A percentile compares a stretch with the other conserved stretches of the same genome.
Conservation (phyloP, 2,888 invertebrate genomes). For the Brachyopa scutellaris region DNA sequence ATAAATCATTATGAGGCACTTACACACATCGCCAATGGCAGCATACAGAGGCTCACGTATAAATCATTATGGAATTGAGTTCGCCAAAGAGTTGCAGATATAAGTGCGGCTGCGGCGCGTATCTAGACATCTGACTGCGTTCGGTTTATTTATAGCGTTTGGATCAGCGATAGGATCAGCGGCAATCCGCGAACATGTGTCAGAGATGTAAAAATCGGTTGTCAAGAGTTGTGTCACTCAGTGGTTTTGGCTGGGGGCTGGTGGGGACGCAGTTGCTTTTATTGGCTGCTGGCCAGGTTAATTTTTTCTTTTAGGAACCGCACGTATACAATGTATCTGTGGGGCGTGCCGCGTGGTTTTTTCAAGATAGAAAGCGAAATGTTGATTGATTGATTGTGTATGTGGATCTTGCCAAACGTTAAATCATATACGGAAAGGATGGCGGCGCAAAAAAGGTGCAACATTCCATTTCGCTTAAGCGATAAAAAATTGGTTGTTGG, state of each 20-base stretch:
- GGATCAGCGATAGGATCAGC: constrained; percentile 1
- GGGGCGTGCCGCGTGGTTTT: constrained; percentile 36
- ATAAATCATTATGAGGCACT: constrained; percentile 29
- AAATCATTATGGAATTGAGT: constrained; percentile 34
- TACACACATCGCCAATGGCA: no score
- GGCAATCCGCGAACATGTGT: constrained; percentile 36
- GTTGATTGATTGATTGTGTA: constrained; percentile 31
- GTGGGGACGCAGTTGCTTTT: not conserved
- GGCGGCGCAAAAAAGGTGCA: no score
- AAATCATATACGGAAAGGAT: no score
- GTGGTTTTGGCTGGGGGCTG: constrained; percentile 1
- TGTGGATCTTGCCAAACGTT: constrained; percentile 19
- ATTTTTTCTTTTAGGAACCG: not conserved
- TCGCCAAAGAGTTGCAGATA: constrained; percentile 23
- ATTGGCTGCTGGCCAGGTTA: constrained; percentile 36
- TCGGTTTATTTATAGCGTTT: constrained; percentile 12
- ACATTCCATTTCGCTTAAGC: no score
- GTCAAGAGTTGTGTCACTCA: constrained; percentile 27
- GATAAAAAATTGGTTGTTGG: no score
- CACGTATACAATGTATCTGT: constrained; percentile 18
- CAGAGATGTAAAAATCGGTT: constrained; percentile 11
- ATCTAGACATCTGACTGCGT: constrained; percentile 1
- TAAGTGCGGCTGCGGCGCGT: no score
- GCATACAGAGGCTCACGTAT: not conserved
- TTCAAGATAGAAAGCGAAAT: constrained; percentile 30